phyloP scores from a whole-genome alignment of 2,888 invertebrate genomes.

The Catocala fraxini region DNA sequence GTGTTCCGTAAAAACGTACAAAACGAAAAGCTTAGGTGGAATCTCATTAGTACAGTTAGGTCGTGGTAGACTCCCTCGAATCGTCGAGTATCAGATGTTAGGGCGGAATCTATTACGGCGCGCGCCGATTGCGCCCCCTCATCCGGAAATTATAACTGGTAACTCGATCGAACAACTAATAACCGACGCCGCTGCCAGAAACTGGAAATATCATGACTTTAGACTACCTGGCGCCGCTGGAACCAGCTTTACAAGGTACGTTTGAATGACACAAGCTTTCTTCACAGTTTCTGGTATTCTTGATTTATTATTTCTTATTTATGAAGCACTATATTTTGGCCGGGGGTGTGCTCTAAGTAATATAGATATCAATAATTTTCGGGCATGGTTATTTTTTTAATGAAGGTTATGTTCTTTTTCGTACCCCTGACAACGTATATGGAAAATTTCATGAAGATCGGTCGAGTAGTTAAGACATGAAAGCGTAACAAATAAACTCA shows the following conservation, averaged over 20 bases:
- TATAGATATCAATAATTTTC: no score
- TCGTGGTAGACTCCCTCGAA: conserved; percentile 29
- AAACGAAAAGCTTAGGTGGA: conserved; percentile 12
- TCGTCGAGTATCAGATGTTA: conserved; percentile 51
- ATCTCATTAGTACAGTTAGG: conserved; percentile 34
- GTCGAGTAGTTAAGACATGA: no score
- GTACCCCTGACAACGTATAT: no score
- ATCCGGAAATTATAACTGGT: conserved; percentile 61
- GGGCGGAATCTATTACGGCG: conserved; percentile 56
- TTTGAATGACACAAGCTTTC: neutral
- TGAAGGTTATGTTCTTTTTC: no score
- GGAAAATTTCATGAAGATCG: no score
- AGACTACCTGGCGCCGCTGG: neutral
- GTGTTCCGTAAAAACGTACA: conserved; percentile 10
- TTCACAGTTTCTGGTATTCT: neutral
- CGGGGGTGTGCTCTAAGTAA: no score
- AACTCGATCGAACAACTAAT: conserved; percentile 51
- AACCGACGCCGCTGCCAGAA: conserved; percentile 24
- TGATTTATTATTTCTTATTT: no score
- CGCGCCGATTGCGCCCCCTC: conserved; percentile 48
- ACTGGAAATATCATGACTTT: conserved; percentile 33
- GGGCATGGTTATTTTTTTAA: no score
- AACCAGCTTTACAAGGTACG: no score
- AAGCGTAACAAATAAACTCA: no score
- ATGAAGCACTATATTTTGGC: no score